Percentiles rank a stretch among this genome's conserved stretches.
phyloP scores from a whole-genome alignment of 2,113 vertebrate species.

The Aegotheles bennettii region DNA sequence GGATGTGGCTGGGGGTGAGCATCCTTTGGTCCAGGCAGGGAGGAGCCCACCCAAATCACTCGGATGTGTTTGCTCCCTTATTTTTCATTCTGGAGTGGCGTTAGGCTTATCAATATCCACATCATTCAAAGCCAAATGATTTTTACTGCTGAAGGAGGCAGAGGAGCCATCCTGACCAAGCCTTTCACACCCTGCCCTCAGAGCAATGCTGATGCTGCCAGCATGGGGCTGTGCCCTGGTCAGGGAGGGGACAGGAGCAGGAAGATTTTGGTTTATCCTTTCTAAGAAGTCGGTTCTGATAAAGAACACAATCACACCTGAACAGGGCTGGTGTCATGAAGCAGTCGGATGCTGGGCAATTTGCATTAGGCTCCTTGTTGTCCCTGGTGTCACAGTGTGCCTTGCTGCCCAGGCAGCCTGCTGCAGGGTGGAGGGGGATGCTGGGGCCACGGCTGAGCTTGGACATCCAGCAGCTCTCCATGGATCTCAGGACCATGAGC shows the following conservation, averaged over 20 bases:
- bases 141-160: neutral
- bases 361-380: neutral
- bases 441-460: neutral
- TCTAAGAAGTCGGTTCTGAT: neutral
- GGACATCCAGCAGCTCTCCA: neutral
- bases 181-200: neutral
- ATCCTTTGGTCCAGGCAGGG: neutral
- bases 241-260: neutral
- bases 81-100: rapidly evolving
- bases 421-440: neutral
- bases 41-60: neutral
- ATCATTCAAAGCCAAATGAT: neutral
- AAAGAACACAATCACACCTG: neutral
- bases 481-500: neutral
- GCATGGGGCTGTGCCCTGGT: neutral
- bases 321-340: neutral
- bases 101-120: neutral
- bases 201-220: neutral
- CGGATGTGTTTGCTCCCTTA: neutral
- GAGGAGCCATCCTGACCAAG: neutral
- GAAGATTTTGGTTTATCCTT: neutral
- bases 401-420: too few species aligned
- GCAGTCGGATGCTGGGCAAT: neutral
- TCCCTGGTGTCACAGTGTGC: neutral
- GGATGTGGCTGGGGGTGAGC: neutral